Evolutionary conservation across 2,888 invertebrate genomes (phyloP).

Genomic region (Melanotus villosus): DNA sequence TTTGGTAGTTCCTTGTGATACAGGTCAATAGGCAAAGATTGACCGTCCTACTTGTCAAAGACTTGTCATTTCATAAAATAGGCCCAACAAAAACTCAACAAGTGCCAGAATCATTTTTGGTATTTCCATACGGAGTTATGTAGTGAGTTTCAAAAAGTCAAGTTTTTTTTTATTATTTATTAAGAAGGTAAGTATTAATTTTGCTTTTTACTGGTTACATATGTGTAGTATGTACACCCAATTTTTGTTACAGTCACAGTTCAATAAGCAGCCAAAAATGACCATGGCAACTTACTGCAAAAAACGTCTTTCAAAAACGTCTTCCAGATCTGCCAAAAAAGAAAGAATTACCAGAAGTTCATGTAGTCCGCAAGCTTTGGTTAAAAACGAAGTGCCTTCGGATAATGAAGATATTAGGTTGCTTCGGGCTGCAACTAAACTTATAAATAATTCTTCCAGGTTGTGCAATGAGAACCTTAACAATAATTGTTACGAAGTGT

Average conservation of each 20-base stretch:
- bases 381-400: not conserved
- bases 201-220: too few species aligned
- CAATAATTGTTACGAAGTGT: conserved; percentile 1
- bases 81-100: conserved; percentile 6
- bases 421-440: not conserved
- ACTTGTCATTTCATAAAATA: not conserved
- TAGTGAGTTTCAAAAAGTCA: conserved; percentile 5
- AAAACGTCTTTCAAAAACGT: conserved; percentile 1
- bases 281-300: conserved; percentile 6
- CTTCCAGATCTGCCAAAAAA: not conserved
- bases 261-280: not conserved
- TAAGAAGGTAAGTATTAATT: too few species aligned
- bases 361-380: not conserved
- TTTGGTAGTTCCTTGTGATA: too few species aligned
- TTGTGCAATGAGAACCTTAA: not conserved
- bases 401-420: not conserved
- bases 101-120: not conserved
- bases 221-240: too few species aligned
- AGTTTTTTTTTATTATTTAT: too few species aligned
- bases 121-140: too few species aligned
- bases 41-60: too few species aligned
- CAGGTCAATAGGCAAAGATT: too few species aligned
- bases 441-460: not conserved
- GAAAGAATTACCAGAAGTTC: not conserved
- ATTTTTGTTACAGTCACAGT: not conserved